Evolutionary conservation across 2,113 vertebrate species (phyloP).

Genomic region (Platanista minor): DNA sequence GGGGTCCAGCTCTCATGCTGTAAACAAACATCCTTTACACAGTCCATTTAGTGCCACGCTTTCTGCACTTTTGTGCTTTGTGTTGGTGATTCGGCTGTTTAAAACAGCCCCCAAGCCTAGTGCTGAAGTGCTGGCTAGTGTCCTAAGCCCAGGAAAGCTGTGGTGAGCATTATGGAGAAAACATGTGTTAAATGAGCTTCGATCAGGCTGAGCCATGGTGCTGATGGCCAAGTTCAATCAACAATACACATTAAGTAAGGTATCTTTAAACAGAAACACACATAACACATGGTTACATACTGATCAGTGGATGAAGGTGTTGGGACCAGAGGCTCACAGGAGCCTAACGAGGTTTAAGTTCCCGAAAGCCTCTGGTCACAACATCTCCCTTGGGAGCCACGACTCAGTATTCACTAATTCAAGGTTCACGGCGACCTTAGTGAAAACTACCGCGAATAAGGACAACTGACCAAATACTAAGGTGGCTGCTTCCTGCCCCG

Average conservation of each 20-base stretch:
- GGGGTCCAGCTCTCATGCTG: neutral
- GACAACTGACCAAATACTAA: neutral
- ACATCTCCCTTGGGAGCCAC: neutral
- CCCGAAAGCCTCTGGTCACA: neutral
- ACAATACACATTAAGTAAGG: too few relatives aligned
- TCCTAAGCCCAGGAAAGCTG: neutral
- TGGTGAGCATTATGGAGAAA: fast-evolving
- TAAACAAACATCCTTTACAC: neutral
- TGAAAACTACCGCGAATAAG: neutral
- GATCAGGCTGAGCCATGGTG: neutral
- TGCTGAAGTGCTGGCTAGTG: neutral
- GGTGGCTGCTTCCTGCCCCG: neutral
- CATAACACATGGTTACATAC: neutral
- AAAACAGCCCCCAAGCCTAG: neutral
- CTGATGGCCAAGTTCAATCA: neutral
- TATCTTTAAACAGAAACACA: neutral
- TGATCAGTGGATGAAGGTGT: neutral
- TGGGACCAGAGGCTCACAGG: neutral
- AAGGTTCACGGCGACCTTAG: neutral
- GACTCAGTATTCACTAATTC: neutral
- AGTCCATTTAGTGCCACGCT: neutral
- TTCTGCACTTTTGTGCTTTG: neutral
- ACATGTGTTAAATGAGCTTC: neutral
- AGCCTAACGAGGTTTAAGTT: neutral
- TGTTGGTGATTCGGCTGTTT: neutral